Base-by-base conservation (phyloP, 2,888 invertebrate species). In the Perdita meconis region DNA sequence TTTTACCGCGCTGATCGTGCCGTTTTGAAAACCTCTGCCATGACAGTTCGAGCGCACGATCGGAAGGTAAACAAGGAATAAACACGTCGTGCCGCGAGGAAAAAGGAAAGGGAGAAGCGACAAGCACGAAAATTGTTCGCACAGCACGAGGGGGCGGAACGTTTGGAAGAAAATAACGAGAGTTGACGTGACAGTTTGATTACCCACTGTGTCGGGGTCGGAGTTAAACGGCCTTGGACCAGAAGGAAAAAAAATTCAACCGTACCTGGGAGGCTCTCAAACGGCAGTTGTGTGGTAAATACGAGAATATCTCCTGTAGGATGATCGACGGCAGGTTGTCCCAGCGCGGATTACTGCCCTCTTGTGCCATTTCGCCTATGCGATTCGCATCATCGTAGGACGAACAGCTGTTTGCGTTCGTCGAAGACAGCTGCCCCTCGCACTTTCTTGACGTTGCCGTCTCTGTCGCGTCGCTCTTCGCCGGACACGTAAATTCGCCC, bases 261-360 rank as follows among this genome's bases (percentile, higher is more conserved):
- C 65, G 26, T 85, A 92, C 92, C 89, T 91, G 92, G 5, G 92
- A 92, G 24, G 92, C 91, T 84, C 74, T 87, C 69, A 92, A 88
- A 68, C 92, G 87, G 80, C 87, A 89, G 57, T 89, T 84, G 67
- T 88, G 89, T 2, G 92, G 85, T 64, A 93, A 86, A 82, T 93
- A 92, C 16, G 91, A 91, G 86, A 93, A 93, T 75, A 93, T 89
- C 86, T 93, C 93, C 68, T 93, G 90, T 71, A 93, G 88, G 75
- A 93, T 92, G 61, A 93, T 92, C 83, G 92, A 93, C 57, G 93
- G 93, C 72, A 93, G 85, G 83, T 89, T 92, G 80, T 92, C 92
- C 93, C 93, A 93, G 84, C 86, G 88, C 57, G 89, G 88, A 71
- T 85, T 81, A 61, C 77, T 79, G 68, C 88, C 88, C 80, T 88